These are phyloP conservation scores for Hormiphora californensis DNA, from an alignment of 37 sponge, comb jelly and placozoan species.

Conservation along the genomic window DNA sequence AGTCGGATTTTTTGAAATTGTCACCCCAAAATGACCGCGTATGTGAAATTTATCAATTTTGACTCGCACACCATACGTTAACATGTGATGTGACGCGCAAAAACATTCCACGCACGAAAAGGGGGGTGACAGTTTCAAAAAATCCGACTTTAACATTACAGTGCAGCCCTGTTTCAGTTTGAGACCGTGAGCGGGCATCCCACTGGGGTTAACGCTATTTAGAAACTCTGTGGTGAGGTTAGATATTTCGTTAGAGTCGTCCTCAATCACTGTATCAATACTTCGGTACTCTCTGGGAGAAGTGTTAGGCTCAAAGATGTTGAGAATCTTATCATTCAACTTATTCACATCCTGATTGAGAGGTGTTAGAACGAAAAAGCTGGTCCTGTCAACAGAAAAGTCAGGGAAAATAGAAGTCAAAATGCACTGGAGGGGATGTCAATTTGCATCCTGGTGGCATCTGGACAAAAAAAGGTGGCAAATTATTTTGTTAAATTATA, in stretches of 20 bases:
- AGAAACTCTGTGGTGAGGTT: conserved; percentile 42
- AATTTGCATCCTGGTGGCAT: neutral
- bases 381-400: neutral
- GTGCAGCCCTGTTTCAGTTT: conserved; percentile 18
- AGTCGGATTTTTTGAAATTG: too few species aligned
- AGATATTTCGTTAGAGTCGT: neutral
- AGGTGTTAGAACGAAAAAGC: neutral
- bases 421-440: neutral
- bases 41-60: too few species aligned
- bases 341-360: neutral
- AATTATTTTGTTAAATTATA: too few species aligned
- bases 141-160: neutral
- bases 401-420: neutral
- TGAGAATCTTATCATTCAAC: neutral
- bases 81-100: too few species aligned
- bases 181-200: conserved; percentile 25
- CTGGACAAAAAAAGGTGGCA: too few species aligned
- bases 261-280: conserved; percentile 20
- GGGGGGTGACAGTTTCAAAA: too few species aligned
- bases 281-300: neutral
- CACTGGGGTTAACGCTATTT: conserved; percentile 46
- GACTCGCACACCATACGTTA: too few species aligned
- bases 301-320: neutral
- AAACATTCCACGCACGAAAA: too few species aligned
- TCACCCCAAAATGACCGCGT: too few species aligned